These are phyloP conservation scores for Agrochola lota DNA, from an alignment of 2,888 invertebrate species.

Conservation along the genomic window DNA sequence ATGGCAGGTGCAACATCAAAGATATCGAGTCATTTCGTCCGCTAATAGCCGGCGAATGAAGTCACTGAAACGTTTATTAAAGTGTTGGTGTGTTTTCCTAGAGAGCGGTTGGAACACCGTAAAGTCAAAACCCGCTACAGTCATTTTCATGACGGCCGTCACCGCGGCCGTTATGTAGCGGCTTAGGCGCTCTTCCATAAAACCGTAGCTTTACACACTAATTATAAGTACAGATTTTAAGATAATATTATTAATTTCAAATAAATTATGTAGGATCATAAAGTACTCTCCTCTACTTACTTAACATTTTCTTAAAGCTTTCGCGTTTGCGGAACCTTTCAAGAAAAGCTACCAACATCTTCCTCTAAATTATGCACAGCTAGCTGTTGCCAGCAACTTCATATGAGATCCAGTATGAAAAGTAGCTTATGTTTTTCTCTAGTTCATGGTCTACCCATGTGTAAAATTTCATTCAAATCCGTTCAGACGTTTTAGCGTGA, in stretches of 20 bases:
- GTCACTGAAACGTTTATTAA: neutral
- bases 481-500: too few relatives aligned
- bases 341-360: slow-evolving; percentile 4
- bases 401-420: too few relatives aligned
- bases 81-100: neutral
- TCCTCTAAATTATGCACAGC: slow-evolving; percentile 1
- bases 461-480: too few relatives aligned
- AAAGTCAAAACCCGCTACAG: neutral
- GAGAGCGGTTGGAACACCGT: too few relatives aligned
- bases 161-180: neutral
- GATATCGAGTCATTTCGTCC: neutral
- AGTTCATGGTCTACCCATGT: too few relatives aligned
- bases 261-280: slow-evolving; percentile 19
- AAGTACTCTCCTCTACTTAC: neutral
- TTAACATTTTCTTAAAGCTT: neutral
- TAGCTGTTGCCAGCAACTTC: too few relatives aligned
- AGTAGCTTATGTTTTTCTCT: too few relatives aligned
- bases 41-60: neutral
- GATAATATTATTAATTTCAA: neutral
- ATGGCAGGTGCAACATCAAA: neutral
- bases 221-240: neutral
- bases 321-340: neutral
- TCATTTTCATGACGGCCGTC: neutral
- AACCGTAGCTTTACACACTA: neutral
- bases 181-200: neutral